Evolutionary conservation across 2,888 invertebrate species (phyloP).

Genomic region (Lasiommata megera): DNA sequence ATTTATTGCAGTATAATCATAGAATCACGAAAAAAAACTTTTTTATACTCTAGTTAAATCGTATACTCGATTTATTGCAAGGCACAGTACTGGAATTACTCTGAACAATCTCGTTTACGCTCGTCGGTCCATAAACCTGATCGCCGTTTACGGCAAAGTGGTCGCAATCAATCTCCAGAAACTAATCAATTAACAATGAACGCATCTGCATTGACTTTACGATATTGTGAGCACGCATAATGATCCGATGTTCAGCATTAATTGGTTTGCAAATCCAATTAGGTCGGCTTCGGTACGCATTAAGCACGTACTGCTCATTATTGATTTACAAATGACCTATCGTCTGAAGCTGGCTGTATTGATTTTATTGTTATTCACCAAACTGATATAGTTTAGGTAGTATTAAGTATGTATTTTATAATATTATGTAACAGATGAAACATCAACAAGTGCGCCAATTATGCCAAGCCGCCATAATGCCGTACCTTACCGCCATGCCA

Average conservation of each 20-base stretch:
- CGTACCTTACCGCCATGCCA: too few relatives aligned
- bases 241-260: not conserved
- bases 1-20: too few relatives aligned
- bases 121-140: not conserved
- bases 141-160: constrained; percentile 30
- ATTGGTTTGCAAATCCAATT: constrained; percentile 77
- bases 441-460: too few relatives aligned
- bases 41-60: too few relatives aligned
- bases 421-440: too few relatives aligned
- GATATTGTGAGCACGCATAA: constrained; percentile 36
- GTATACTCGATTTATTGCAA: not conserved
- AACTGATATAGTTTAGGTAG: not conserved
- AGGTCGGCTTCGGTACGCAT: constrained; percentile 61
- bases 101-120: constrained; percentile 26
- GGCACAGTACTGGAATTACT: not conserved
- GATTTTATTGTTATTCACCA: not conserved
- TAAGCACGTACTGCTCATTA: constrained; percentile 71
- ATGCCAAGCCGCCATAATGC: too few relatives aligned
- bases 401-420: not conserved
- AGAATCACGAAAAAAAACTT: too few relatives aligned
- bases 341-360: constrained; percentile 40
- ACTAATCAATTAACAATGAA: constrained; percentile 65
- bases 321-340: constrained; percentile 65
- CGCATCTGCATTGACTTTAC: constrained; percentile 27
- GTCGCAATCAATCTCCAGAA: constrained; percentile 36